Conservation (phyloP, 2,797 vertebrate genomes). For the Gobio occitaniae region DNA sequence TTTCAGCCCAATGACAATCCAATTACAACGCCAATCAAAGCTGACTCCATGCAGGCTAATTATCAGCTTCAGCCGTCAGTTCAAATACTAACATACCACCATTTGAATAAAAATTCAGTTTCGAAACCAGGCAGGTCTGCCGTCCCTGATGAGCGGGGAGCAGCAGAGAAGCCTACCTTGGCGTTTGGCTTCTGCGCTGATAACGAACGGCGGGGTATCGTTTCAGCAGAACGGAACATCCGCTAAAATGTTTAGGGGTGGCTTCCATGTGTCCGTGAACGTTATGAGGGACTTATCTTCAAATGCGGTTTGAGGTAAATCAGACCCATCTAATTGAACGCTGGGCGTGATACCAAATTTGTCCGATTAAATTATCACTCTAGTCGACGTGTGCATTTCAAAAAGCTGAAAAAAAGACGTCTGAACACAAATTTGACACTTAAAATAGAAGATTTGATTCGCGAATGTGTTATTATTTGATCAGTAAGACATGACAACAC, state of each 20-base stretch:
- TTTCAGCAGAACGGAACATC: slow-evolving; percentile 25
- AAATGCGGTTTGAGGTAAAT: slow-evolving; percentile 7
- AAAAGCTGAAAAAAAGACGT: background rate
- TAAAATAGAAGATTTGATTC: background rate
- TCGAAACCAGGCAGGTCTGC: slow-evolving; percentile 77
- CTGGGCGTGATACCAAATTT: background rate
- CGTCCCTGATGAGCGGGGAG: slow-evolving; percentile 85
- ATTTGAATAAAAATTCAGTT: slow-evolving; percentile 97
- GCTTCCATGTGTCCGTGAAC: background rate
- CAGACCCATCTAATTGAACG: background rate
- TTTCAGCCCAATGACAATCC: slow-evolving; percentile 99
- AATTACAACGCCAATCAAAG: slow-evolving; percentile 99
- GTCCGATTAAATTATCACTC: background rate
- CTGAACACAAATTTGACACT: background rate
- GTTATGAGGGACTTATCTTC: slow-evolving; percentile 7
- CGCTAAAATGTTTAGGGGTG: slow-evolving; percentile 33
- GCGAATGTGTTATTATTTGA: background rate
- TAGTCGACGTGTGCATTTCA: background rate
- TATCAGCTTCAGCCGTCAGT: slow-evolving; percentile 99
- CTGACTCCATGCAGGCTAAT: slow-evolving; percentile 99
- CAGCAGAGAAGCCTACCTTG: slow-evolving; percentile 59
- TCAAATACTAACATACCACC: slow-evolving; percentile 99
- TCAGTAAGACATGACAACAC: no score
- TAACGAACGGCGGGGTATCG: slow-evolving; percentile 6
- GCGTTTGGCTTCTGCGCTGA: slow-evolving; percentile 8